Conservation (phyloP, 2,888 invertebrate genomes). For the Morpho helenor region DNA sequence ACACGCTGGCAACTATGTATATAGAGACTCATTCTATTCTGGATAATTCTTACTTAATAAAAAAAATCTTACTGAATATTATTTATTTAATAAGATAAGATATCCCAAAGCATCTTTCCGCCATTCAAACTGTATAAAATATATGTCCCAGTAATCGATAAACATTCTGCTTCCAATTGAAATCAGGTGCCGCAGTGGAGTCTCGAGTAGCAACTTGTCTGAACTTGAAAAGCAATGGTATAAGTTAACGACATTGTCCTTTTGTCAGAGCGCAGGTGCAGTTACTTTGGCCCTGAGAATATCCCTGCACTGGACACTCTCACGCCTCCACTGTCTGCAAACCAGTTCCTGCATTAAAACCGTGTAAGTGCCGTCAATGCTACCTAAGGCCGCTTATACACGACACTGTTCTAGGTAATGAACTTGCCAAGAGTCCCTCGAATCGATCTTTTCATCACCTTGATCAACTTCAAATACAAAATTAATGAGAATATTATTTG, state of each 20-base stretch:
- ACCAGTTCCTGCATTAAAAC: conserved; percentile 62
- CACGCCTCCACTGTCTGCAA: conserved; percentile 68
- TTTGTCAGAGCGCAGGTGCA: conserved; percentile 61
- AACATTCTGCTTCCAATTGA: conserved; percentile 16
- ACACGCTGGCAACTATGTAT: no score
- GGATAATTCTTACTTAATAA: no score
- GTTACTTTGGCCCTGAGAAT: conserved; percentile 72
- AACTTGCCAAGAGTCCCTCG: no score
- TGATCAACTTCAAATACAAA: no score
- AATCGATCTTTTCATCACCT: no score
- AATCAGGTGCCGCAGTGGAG: conserved; percentile 20
- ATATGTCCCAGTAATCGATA: no score
- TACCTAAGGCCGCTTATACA: conserved; percentile 27
- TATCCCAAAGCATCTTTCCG: no score
- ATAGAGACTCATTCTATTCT: no score
- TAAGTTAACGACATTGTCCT: conserved; percentile 61
- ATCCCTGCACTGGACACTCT: conserved; percentile 64
- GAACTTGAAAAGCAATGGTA: conserved; percentile 65
- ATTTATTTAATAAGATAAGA: no score
- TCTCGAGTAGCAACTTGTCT: conserved; percentile 46
- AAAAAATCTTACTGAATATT: no score
- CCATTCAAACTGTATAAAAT: no score
- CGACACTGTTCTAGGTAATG: not conserved
- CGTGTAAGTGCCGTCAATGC: conserved; percentile 65
- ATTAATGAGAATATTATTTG: no score